Base-by-base conservation (phyloP, 2,113 vertebrate species). In the Vombatus ursinus region DNA sequence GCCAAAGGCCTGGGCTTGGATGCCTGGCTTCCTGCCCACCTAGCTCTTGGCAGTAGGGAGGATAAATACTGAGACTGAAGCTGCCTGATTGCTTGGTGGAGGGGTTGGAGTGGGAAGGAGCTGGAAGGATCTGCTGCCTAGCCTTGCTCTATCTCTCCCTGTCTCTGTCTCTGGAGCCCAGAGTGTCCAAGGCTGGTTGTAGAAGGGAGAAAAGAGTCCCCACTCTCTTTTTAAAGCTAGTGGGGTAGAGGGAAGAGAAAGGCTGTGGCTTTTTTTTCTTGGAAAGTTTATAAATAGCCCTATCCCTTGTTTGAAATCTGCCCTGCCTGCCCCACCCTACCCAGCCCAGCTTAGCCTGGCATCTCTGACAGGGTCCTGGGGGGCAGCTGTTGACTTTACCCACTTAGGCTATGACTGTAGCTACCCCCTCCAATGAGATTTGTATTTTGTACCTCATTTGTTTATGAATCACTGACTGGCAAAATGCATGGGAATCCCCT, bases 391-490 rank as follows among this genome's bases (percentile, higher is more conserved):
- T 61, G 52, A 37, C 92, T 92, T 92, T 31, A 50, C 68, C 90
- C 61, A 52, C 91, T 89, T 90, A 89, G 94, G 6, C 54, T 96
- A 26, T n/a, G 16, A 91, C 68, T 96, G 50, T 37, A 9, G 93
- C n/a, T 6, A 84, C n/a, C 44, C 68, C 11, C 26, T 89, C 90
- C 61, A 49, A 90, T 49, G 44, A 92, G 84, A 90, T 77, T 47
- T 91, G 90, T 61, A n/a, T 54, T 90, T 57, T 52, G 91, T 26
- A 84, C 96, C 47, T 90, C 92, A 95, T 98, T 98, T 98, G 96
- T 96, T 96, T 97, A 97, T 98, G 98, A 98, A 95, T 98, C 97
- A 97, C 12, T 91, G 95, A 94, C 96, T 98, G 93, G 97, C 97
- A 95, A 96, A 97, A 95, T 94, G 91, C 91, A 95, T 90, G 96